phyloP scores from a whole-genome alignment of 2,888 invertebrate genomes.

The Busseola fusca region DNA sequence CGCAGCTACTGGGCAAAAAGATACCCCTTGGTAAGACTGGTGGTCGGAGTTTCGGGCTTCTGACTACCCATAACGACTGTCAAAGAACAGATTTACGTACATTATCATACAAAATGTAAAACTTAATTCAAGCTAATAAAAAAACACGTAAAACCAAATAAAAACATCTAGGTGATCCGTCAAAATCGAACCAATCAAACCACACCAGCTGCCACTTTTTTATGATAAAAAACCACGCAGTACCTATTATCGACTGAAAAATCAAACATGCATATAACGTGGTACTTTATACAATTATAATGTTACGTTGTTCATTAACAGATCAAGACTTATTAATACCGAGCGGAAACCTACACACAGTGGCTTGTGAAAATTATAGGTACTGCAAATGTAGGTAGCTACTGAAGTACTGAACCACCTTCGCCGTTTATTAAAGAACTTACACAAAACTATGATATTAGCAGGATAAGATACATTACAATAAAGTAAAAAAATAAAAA shows the following conservation, averaged over 20 bases:
- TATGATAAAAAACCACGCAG: not conserved
- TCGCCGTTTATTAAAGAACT: not conserved
- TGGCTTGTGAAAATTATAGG: not conserved
- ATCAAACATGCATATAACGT: not conserved
- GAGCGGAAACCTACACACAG: not conserved
- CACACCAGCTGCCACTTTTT: not conserved
- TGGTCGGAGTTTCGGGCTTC: no score
- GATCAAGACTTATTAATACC: not conserved
- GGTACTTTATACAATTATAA: no score
- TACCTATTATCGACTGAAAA: not conserved
- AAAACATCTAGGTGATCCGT: no score
- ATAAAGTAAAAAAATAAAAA: not conserved
- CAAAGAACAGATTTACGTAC: no score
- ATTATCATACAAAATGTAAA: not conserved
- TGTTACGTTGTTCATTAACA: not conserved
- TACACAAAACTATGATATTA: not conserved
- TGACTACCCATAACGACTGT: no score
- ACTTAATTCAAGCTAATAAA: no score
- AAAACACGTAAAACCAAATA: no score
- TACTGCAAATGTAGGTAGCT: not conserved
- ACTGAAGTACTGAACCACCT: not conserved
- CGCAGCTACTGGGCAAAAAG: no score
- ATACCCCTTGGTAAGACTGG: no score
- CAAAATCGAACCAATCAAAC: no score
- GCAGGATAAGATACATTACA: not conserved